These are phyloP conservation scores for Eupithecia tripunctaria DNA, from an alignment of 2,888 invertebrate species.

Conservation along the genomic window DNA sequence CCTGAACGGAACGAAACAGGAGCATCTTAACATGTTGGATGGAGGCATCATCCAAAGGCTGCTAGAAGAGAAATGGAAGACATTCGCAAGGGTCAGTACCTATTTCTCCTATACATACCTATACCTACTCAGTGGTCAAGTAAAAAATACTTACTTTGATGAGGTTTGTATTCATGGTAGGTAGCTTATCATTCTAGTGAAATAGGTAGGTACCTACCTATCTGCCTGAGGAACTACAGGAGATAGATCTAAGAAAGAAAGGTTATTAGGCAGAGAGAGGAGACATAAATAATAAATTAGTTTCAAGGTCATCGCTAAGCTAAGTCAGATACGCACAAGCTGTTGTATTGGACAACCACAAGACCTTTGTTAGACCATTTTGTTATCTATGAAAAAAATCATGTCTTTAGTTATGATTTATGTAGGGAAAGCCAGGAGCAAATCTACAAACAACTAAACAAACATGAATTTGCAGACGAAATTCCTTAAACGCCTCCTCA, in stretches of 20 bases:
- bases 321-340: not conserved
- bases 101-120: not conserved
- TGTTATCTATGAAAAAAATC: too few relatives aligned
- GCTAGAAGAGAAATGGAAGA: constrained; percentile 99
- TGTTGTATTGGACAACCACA: too few relatives aligned
- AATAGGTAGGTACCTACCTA: not conserved
- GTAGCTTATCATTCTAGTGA: not conserved
- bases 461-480: constrained; percentile 87
- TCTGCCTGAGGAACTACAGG: not conserved
- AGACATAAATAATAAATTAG: not conserved
- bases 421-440: not conserved
- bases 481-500: constrained; percentile 95
- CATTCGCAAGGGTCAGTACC: constrained; percentile 93
- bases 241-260: not conserved
- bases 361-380: too few relatives aligned
- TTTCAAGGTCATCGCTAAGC: not conserved
- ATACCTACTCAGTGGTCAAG: not conserved
- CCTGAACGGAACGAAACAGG: constrained; percentile 97
- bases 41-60: constrained; percentile 98
- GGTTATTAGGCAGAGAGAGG: not conserved
- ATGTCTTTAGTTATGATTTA: too few relatives aligned
- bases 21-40: constrained; percentile 99
- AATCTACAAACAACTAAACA: not conserved
- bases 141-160: too few relatives aligned
- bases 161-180: not conserved